A percentile compares a stretch with the other conserved stretches of the same genome.
Conservation (phyloP, 2,113 vertebrate genomes). For the Silurus glanis region DNA sequence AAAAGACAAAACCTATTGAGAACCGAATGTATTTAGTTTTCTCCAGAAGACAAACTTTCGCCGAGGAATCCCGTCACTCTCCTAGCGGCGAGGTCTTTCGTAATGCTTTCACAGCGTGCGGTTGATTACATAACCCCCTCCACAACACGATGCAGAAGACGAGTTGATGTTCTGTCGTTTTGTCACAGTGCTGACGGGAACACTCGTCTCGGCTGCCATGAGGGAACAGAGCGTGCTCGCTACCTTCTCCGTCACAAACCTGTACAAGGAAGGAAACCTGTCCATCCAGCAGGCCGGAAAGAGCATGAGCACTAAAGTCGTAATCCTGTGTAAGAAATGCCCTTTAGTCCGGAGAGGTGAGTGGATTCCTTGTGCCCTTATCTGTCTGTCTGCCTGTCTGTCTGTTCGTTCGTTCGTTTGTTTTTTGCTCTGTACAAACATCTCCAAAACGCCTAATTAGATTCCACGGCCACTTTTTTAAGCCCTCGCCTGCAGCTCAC, state of each 20-base stretch:
- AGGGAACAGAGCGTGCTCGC: slow-evolving; percentile 75
- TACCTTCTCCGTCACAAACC: slow-evolving; percentile 79
- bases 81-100: not conserved
- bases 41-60: not conserved
- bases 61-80: not conserved
- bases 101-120: not conserved
- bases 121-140: not conserved
- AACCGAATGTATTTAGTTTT: not conserved
- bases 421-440: no score
- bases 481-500: not conserved
- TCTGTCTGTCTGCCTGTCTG: no score
- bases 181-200: slow-evolving; percentile 77
- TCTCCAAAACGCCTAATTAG: no score
- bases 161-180: slow-evolving; percentile 25
- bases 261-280: slow-evolving; percentile 82
- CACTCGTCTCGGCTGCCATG: slow-evolving; percentile 71
- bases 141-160: slow-evolving; percentile 36
- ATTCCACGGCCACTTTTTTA: no score
- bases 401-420: no score
- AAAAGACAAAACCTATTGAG: not conserved
- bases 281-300: slow-evolving; percentile 84
- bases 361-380: not conserved
- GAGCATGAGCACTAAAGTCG: slow-evolving; percentile 79
- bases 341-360: slow-evolving; percentile 81
- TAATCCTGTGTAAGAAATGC: slow-evolving; percentile 80